Evolutionary conservation across 2,797 vertebrate genomes (phyloP).

Genomic region (Typhlichthys eigenmanni): DNA sequence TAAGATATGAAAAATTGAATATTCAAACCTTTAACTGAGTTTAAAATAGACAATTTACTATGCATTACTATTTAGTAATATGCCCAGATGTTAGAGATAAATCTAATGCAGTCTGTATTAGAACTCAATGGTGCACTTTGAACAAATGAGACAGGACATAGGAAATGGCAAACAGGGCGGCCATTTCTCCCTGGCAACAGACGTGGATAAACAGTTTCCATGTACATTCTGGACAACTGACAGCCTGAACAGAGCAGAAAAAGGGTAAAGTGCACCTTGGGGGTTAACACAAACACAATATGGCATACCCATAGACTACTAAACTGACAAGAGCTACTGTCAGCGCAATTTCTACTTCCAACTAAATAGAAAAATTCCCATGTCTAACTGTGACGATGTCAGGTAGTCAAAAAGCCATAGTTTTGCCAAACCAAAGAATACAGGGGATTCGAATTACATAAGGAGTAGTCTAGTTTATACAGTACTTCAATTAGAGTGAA

Average conservation of each 20-base stretch:
- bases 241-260: slow-evolving; percentile 57
- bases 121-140: slow-evolving; percentile 16
- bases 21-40: background rate
- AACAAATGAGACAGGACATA: slow-evolving; percentile 27
- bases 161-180: slow-evolving; percentile 22
- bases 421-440: too few relatives aligned
- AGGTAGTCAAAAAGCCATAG: too few relatives aligned
- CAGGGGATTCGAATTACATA: too few relatives aligned
- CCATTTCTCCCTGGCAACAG: slow-evolving; percentile 31
- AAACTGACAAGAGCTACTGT: slow-evolving; percentile 1
- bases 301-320: slow-evolving; percentile 6
- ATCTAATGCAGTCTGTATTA: slow-evolving; percentile 47
- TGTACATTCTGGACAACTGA: slow-evolving; percentile 48
- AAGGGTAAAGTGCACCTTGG: slow-evolving; percentile 50
- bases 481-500: too few relatives aligned
- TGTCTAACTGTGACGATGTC: background rate
- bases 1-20: background rate
- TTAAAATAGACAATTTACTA: background rate
- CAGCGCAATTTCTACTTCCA: slow-evolving; percentile 8
- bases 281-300: slow-evolving; percentile 14
- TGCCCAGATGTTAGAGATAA: slow-evolving; percentile 13
- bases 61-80: too few relatives aligned
- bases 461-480: too few relatives aligned
- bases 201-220: slow-evolving; percentile 53
- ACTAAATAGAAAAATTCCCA: background rate